phyloP scores from a whole-genome alignment of 2,797 vertebrate species.

The Rhinophrynus dorsalis region DNA sequence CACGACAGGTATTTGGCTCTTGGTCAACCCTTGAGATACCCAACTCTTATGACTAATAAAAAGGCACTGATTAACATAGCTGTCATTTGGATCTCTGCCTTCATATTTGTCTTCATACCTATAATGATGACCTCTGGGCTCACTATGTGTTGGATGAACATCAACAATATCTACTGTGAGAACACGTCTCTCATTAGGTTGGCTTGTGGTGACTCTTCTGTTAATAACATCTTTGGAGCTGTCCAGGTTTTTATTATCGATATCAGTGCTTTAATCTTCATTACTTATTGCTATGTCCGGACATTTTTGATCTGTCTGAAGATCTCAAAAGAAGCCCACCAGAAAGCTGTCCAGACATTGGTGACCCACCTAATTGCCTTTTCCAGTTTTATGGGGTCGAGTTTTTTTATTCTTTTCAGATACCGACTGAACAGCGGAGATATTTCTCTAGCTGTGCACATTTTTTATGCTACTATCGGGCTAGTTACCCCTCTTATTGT shows the following conservation, averaged over 20 bases:
- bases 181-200: slow-evolving; percentile 17
- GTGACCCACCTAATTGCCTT: slow-evolving; percentile 7
- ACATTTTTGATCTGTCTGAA: slow-evolving; percentile 14
- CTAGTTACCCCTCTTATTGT: background rate
- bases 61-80: background rate
- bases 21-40: background rate
- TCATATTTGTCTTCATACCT: background rate
- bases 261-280: background rate
- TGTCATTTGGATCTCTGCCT: background rate
- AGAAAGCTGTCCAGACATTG: slow-evolving; percentile 2
- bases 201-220: background rate
- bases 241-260: background rate
- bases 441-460: background rate
- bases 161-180: slow-evolving; percentile 21
- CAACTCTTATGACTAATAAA: slow-evolving; percentile 1
- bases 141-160: slow-evolving; percentile 1
- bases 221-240: slow-evolving; percentile 16
- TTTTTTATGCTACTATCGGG: background rate
- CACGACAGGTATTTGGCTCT: background rate
- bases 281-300: slow-evolving; percentile 12
- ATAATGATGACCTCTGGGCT: background rate
- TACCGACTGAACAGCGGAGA: background rate
- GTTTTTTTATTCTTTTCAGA: slow-evolving; percentile 8
- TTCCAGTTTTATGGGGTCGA: background rate
- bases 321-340: background rate